Conservation (phyloP, 2,113 vertebrate species). For the Sceloporus tristichus region DNA sequence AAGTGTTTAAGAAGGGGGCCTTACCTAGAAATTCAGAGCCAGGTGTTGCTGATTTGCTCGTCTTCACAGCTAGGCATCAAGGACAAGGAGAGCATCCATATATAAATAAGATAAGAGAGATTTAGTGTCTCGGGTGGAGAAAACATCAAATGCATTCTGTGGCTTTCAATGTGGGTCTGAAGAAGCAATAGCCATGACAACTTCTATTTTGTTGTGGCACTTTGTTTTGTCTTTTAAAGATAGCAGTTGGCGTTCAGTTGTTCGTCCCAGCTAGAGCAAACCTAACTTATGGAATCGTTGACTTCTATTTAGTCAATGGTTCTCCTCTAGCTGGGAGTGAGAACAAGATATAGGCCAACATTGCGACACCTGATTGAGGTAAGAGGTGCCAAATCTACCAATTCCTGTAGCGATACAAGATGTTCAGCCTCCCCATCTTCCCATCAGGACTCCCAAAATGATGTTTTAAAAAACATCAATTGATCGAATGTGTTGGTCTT, state of each 20-base stretch:
- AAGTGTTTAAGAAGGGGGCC: background rate
- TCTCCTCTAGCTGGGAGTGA: no score
- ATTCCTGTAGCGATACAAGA: background rate
- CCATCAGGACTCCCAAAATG: no score
- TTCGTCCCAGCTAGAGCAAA: no score
- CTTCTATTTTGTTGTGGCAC: no score
- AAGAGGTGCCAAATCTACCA: background rate
- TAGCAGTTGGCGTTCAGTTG: no score
- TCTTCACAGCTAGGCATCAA: conserved; percentile 87
- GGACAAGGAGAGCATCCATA: conserved; percentile 39
- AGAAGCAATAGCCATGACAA: background rate
- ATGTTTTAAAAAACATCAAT: no score
- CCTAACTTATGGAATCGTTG: no score
- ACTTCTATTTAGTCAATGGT: no score
- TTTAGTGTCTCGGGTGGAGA: conserved; percentile 36
- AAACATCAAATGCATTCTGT: conserved; percentile 18
- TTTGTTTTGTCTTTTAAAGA: background rate
- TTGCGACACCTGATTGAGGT: background rate
- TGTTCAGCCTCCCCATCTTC: background rate
- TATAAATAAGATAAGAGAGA: background rate
- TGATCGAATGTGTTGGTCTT: no score
- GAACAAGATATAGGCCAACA: no score
- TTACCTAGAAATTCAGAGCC: conserved; percentile 92
- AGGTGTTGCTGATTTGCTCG: conserved; percentile 86
- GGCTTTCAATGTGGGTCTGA: background rate